Base-by-base conservation (phyloP, 2,888 invertebrate species). In the Keiferia lycopersicella region DNA sequence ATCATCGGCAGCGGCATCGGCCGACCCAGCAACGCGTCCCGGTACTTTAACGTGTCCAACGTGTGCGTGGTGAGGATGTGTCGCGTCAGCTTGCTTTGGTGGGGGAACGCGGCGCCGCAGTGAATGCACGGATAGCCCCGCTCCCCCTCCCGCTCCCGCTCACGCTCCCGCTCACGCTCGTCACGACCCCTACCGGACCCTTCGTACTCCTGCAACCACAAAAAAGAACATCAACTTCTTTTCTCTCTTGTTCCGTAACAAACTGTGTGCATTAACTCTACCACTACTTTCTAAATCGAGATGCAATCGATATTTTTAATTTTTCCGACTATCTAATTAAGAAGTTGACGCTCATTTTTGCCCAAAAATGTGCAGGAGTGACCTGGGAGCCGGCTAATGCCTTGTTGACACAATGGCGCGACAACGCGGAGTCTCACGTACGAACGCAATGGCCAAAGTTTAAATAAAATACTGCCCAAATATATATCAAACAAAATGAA, bases 171-270 rank as follows among this genome's bases (percentile, higher is more conserved):
- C 34, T 45, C 45, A n/a, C 34, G 34, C 34, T 34, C 34, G n/a
- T 88, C 91, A 80, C 90, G 81, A 80, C 84, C 91, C 89, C 91
- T 89, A 88, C 88, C 91, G 92, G 93, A 93, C 93, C 94, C 94
- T 94, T 95, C 94, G 94, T 95, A 94, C 94, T 96, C 96, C 97
- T 97, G 97, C 96, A 96, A 96, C 96, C 96, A 96, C 91, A 91
- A 91, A 91, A 86, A 91, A 94, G 94, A 94, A 94, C 96, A 96
- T 96, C 96, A 96, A 96, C 96, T 96, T 96, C 96, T 96, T 96
- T 95, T 94, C 88, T 91, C 84, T 83, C 86, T 86, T 86, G 86
- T 84, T 84, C 82, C 82, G 79, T 83, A 82, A 45, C 81, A 85
- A 86, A 83, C 76, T 84, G 84, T 87, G 91, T 91, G 91, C 89